Base-by-base conservation (phyloP, 2,797 vertebrate genomes). In the Uromys caudimaculatus region DNA sequence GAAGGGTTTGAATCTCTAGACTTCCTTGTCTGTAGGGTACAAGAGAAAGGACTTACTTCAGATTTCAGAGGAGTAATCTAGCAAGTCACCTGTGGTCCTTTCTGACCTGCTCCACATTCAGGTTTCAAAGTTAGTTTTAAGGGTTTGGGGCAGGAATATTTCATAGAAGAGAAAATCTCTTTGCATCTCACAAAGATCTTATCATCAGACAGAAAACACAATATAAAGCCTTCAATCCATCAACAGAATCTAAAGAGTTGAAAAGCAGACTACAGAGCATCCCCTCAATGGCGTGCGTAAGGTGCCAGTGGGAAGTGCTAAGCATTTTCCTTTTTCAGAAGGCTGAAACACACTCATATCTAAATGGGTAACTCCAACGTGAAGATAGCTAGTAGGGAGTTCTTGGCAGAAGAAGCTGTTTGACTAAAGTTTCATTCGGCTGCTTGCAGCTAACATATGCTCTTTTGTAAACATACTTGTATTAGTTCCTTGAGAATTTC, bases 351-450 rank as follows among this genome's bases (percentile, higher is more conserved):
- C n/a, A 27, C 29, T 10, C 13, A 3, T 76, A 0, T 38, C 35
- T 54, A 67, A 44, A 1, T 38, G 32, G 62, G 27, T 29, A 58
- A 50, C 38, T 90, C 21, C 44, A 47, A 23, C 35, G 1, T 23
- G 13, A 52, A 71, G n/a, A 2, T 2, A 27, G 38, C 38, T 14
- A 32, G 23, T 17, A 8, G 7, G 0, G 1, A 10, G 7, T 16
- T 14, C 7, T 12, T 38, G 19, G 19, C 14, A 13, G 24, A 3
- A 50, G 35, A 52, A 69, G 3, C 50, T 16, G 38, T 21, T 47
- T 44, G 6, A 44, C 35, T 16, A 19, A 84, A 38, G 10, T 50
- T 24, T 56, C 23, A 23, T 3, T 38, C 35, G 41, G 29, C 11
- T 76, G 58, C 75, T 92, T 44, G n/a, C 71, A 52, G 64, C 24